Evolutionary conservation across 2,797 vertebrate species (phyloP).

Genomic region (Anabacerthia variegaticeps): DNA sequence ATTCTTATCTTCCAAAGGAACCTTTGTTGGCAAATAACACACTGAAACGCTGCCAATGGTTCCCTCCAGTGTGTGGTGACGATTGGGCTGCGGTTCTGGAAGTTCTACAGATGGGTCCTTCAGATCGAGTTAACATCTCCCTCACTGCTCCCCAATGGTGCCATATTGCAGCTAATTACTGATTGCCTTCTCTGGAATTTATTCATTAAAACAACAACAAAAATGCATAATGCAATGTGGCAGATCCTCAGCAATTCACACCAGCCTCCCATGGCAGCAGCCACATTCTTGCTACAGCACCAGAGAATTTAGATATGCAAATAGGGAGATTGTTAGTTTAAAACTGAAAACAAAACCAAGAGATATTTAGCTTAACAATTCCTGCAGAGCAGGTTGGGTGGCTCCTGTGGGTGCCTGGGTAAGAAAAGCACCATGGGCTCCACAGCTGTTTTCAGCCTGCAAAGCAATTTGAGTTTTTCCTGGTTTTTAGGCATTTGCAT

Average conservation of each 20-base stretch:
- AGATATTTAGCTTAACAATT: neutral
- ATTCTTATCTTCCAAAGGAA: neutral
- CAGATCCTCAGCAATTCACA: neutral
- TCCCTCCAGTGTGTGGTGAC: neutral
- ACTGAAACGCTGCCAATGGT: neutral
- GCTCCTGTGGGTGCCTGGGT: neutral
- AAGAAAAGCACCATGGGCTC: neutral
- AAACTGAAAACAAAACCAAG: neutral
- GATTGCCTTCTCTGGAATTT: neutral
- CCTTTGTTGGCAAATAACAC: neutral
- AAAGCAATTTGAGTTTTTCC: neutral
- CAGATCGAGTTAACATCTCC: constrained; percentile 1
- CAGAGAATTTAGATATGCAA: neutral
- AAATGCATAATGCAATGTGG: neutral
- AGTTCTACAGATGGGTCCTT: constrained; percentile 19
- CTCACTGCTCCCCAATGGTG: neutral
- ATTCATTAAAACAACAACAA: neutral
- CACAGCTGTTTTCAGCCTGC: neutral
- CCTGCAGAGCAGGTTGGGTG: neutral
- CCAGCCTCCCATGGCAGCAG: neutral
- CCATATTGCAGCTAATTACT: constrained; percentile 46
- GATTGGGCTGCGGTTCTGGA: neutral
- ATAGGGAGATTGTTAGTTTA: neutral
- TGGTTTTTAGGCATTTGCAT: neutral
- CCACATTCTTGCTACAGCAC: neutral